phyloP scores from a whole-genome alignment of 2,797 vertebrate genomes.

The Coracias cyanogaster region DNA sequence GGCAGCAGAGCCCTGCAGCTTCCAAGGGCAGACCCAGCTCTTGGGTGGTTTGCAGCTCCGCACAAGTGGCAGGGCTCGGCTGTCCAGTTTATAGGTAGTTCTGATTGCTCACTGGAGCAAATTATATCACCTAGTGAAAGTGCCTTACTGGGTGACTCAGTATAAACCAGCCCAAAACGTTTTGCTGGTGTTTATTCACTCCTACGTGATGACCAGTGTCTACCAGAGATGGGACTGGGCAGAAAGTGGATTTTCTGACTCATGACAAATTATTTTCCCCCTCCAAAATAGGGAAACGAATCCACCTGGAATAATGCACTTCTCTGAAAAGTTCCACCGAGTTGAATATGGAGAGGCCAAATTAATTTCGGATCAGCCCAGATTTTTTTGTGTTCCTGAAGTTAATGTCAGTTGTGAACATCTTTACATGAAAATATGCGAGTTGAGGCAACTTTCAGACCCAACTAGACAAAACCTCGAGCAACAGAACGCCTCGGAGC shows the following conservation, averaged over 20 bases:
- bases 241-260: background rate
- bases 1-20: background rate
- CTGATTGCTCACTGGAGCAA: background rate
- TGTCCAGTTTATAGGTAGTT: too few species aligned
- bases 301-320: background rate
- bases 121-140: background rate
- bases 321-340: background rate
- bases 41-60: rapidly evolving
- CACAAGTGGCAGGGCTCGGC: background rate
- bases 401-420: background rate
- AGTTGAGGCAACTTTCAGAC: background rate
- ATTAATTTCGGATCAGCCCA: background rate
- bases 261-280: background rate
- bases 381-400: background rate
- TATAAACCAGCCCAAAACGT: background rate
- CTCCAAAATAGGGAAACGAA: background rate
- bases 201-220: background rate
- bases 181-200: background rate
- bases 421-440: background rate
- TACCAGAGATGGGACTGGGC: background rate
- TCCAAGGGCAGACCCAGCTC: background rate
- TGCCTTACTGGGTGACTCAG: background rate
- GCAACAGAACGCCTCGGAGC: rapidly evolving
- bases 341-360: background rate
- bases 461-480: background rate